Evolutionary conservation across 2,797 vertebrate genomes (phyloP).

Genomic region (Eulemur mongoz): DNA sequence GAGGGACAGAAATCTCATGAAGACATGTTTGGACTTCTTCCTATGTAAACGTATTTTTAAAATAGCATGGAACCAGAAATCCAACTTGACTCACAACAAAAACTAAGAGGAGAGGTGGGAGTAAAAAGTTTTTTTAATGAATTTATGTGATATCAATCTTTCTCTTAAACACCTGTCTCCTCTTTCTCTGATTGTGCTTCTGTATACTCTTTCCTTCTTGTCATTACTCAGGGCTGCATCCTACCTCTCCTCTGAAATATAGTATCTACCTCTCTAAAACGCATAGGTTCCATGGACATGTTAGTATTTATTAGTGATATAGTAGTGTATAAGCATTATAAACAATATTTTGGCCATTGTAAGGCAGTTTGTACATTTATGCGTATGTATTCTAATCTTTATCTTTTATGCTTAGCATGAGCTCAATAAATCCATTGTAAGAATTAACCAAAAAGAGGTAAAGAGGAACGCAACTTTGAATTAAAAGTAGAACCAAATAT

Average conservation of each 20-base stretch:
- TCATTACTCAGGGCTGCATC: not conserved
- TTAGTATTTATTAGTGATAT: not conserved
- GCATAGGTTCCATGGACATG: not conserved
- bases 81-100: not conserved
- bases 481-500: not conserved
- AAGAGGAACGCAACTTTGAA: not conserved
- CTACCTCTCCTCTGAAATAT: slow-evolving; percentile 1
- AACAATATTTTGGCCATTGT: not conserved
- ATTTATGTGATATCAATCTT: not conserved
- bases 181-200: not conserved
- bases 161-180: not conserved
- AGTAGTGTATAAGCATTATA: not conserved
- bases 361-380: not conserved
- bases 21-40: not conserved
- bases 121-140: not conserved
- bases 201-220: not conserved
- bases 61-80: slow-evolving; percentile 12
- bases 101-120: not conserved
- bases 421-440: slow-evolving; percentile 25
- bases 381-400: not conserved
- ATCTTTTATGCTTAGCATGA: not conserved
- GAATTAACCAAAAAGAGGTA: slow-evolving; percentile 24
- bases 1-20: not conserved
- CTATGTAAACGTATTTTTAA: slow-evolving; percentile 10
- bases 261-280: not conserved